Evolutionary conservation across 2,113 vertebrate species (phyloP).

Genomic region (Tetrax tetrax): DNA sequence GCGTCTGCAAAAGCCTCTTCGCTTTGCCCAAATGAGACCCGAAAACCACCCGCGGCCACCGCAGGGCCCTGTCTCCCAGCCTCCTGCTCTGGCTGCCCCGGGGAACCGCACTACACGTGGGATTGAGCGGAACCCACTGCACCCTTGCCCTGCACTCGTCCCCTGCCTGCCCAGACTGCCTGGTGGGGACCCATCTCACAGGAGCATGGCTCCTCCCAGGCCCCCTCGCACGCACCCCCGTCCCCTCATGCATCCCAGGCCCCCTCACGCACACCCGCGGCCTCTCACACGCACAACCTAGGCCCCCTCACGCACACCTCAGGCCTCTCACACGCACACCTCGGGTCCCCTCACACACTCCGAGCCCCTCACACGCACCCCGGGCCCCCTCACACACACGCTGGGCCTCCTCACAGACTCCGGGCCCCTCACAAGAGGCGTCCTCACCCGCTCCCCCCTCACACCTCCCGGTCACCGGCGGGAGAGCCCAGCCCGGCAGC

Average conservation of each 20-base stretch:
- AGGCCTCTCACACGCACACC: background rate
- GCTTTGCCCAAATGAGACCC: rapidly evolving
- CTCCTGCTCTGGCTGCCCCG: background rate
- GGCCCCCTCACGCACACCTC: too few species aligned
- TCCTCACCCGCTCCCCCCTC: background rate
- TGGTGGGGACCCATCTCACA: too few species aligned
- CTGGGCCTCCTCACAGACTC: background rate
- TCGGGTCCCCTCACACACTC: too few species aligned
- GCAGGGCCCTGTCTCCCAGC: too few species aligned
- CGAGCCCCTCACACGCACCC: background rate
- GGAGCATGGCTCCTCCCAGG: rapidly evolving
- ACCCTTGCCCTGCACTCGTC: background rate
- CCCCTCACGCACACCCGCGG: too few species aligned
- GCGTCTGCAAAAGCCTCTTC: rapidly evolving
- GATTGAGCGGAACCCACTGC: rapidly evolving
- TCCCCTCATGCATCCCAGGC: background rate
- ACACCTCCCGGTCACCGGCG: background rate
- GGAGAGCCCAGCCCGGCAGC: background rate
- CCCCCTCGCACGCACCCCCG: rapidly evolving
- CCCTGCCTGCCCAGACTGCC: too few species aligned
- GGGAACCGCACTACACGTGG: background rate
- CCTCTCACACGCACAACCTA: background rate
- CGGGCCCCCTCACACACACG: background rate
- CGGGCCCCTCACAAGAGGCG: too few species aligned
- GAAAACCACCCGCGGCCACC: background rate